phyloP scores from a whole-genome alignment of 1,140 invertebrate species.

The Drosophila mauritiana region DNA sequence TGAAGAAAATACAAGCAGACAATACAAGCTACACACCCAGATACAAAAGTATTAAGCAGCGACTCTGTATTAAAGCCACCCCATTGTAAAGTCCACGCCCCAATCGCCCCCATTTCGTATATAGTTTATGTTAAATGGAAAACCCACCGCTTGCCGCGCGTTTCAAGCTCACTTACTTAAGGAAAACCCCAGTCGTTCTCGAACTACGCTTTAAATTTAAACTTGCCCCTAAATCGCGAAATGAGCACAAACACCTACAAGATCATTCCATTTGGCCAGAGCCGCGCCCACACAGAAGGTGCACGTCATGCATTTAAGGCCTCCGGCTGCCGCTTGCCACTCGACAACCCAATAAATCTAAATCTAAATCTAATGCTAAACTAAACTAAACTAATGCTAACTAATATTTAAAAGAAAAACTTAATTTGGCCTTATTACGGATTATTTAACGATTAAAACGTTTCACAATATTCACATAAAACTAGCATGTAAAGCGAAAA shows the following conservation, averaged over 20 bases:
- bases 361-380: slow-evolving; percentile 34
- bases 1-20: slow-evolving; percentile 28
- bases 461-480: slow-evolving; percentile 27
- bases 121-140: slow-evolving; percentile 61
- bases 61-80: slow-evolving; percentile 71
- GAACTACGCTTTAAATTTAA: slow-evolving; percentile 32
- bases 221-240: slow-evolving; percentile 8
- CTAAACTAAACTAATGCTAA: slow-evolving; percentile 46
- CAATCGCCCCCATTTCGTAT: slow-evolving; percentile 6
- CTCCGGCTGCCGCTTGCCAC: slow-evolving; percentile 62
- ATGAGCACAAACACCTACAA: slow-evolving; percentile 65
- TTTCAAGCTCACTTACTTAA: slow-evolving; percentile 68
- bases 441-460: slow-evolving; percentile 72
- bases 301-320: slow-evolving; percentile 69
- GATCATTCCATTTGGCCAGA: slow-evolving; percentile 80
- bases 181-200: slow-evolving; percentile 20
- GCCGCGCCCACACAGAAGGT: slow-evolving; percentile 53
- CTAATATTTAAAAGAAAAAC: slow-evolving; percentile 66
- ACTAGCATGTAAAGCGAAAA: slow-evolving; percentile 35
- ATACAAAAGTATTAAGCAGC: slow-evolving; percentile 74
- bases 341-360: slow-evolving; percentile 44
- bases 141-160: slow-evolving; percentile 80
- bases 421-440: slow-evolving; percentile 82
- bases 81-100: slow-evolving; percentile 27
- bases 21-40: slow-evolving; percentile 39